These are phyloP conservation scores for Sorex maritimensis DNA, from an alignment of 2,797 vertebrate species.

Conservation along the genomic window DNA sequence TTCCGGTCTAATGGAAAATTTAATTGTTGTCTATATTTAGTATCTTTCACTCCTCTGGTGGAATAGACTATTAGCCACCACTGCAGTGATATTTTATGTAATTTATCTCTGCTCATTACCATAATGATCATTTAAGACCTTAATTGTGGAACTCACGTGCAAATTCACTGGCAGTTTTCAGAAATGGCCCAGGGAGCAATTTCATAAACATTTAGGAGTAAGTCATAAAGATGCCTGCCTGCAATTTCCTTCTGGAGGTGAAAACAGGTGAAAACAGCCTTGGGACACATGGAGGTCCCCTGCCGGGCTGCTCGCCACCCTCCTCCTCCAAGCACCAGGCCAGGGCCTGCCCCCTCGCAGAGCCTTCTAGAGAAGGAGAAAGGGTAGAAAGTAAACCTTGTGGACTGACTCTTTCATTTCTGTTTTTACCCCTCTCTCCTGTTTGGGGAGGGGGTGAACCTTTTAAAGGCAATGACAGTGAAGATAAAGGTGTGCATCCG, in stretches of 20 bases:
- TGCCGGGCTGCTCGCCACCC: rapidly evolving
- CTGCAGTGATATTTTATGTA: not conserved
- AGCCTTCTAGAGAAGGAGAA: too few species aligned
- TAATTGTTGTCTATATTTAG: not conserved
- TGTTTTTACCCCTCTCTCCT: not conserved
- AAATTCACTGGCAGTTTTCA: too few species aligned
- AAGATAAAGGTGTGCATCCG: rapidly evolving
- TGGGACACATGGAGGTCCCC: too few species aligned
- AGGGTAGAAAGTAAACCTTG: too few species aligned
- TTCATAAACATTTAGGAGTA: not conserved
- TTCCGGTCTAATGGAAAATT: not conserved
- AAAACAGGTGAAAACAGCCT: not conserved
- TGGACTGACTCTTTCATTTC: not conserved
- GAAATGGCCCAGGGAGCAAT: not conserved
- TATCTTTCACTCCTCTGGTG: not conserved
- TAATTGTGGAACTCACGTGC: not conserved
- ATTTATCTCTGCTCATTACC: not conserved
- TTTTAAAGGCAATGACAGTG: not conserved
- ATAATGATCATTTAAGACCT: not conserved
- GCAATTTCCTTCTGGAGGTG: not conserved
- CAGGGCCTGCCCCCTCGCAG: rapidly evolving
- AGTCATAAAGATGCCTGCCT: not conserved
- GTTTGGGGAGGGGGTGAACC: not conserved
- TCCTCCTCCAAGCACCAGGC: not conserved
- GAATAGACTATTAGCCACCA: not conserved